phyloP scores from a whole-genome alignment of 2,797 vertebrate species.

The Sebastes baramenuke region DNA sequence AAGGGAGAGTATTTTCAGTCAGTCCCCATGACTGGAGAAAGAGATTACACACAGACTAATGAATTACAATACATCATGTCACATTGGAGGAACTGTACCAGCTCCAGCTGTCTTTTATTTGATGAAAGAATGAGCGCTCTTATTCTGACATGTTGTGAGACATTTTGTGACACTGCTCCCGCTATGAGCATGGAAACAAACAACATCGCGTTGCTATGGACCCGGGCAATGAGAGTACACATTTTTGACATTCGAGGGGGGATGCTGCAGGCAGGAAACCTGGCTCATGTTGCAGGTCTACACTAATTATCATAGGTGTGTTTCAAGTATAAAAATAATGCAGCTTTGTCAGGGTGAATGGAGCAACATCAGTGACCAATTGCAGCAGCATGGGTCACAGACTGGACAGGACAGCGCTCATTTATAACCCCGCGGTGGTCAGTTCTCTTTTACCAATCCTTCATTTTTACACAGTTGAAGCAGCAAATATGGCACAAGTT shows the following conservation, averaged over 20 bases:
- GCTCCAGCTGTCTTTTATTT: constrained; percentile 71
- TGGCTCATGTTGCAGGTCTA: constrained; percentile 23
- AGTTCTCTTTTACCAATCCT: constrained; percentile 29
- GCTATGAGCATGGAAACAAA: constrained; percentile 70
- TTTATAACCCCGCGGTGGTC: constrained; percentile 28
- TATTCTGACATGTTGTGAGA: constrained; percentile 73
- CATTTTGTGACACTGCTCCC: constrained; percentile 58
- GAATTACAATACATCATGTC: constrained; percentile 73
- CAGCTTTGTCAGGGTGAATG: constrained; percentile 17
- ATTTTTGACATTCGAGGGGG: constrained; percentile 51
- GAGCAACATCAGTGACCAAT: neutral
- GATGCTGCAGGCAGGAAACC: constrained; percentile 51
- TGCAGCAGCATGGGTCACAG: constrained; percentile 12
- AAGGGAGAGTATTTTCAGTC: constrained; percentile 57
- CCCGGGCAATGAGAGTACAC: constrained; percentile 50
- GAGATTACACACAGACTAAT: constrained; percentile 74
- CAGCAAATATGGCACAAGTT: constrained; percentile 31
- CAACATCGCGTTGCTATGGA: constrained; percentile 63
- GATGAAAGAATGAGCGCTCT: constrained; percentile 71
- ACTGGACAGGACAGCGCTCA: constrained; percentile 19
- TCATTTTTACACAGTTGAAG: constrained; percentile 16
- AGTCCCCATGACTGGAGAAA: constrained; percentile 56
- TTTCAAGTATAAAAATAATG: constrained; percentile 42
- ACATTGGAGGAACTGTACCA: constrained; percentile 55
- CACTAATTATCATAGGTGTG: constrained; percentile 48